A percentile compares a stretch with the other conserved stretches of the same genome.
Evolutionary conservation across 2,888 invertebrate genomes (phyloP).

Genomic region (Sycophila texana): DNA sequence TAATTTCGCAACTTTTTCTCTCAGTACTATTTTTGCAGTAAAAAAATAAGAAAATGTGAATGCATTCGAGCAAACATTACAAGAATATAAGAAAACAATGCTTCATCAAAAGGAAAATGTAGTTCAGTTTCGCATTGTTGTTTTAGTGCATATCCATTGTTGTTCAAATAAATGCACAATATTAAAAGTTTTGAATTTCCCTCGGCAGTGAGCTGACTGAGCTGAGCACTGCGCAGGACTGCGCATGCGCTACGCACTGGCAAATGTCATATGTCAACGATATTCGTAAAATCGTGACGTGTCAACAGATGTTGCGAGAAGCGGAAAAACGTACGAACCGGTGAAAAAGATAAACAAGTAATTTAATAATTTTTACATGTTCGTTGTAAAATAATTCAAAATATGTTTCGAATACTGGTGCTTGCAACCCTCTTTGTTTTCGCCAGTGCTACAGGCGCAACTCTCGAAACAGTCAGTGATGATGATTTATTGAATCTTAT

Average conservation of each 20-base stretch:
- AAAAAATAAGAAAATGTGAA: no score
- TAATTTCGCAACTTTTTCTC: no score
- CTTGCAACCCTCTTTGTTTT: conserved; percentile 32
- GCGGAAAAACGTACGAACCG: conserved; percentile 39
- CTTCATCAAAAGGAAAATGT: no score
- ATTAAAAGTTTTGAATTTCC: no score
- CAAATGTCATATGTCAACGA: not conserved
- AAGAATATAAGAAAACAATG: no score
- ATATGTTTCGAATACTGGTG: conserved; percentile 51
- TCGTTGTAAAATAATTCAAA: not conserved
- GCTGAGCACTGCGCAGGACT: not conserved
- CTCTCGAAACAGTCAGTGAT: conserved; percentile 83
- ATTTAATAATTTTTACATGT: not conserved
- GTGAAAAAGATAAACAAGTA: conserved; percentile 40
- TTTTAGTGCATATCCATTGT: no score
- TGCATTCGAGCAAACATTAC: no score
- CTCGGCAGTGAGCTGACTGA: no score
- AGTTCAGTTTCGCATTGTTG: no score
- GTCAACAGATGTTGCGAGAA: conserved; percentile 47
- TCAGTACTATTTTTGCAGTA: no score
- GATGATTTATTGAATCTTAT: conserved; percentile 87
- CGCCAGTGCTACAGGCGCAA: conserved; percentile 48
- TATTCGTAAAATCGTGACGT: conserved; percentile 15
- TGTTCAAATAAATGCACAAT: no score
- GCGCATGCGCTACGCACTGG: not conserved